Evolutionary conservation across 2,888 invertebrate genomes (phyloP).

Genomic region (Vanessa cardui): DNA sequence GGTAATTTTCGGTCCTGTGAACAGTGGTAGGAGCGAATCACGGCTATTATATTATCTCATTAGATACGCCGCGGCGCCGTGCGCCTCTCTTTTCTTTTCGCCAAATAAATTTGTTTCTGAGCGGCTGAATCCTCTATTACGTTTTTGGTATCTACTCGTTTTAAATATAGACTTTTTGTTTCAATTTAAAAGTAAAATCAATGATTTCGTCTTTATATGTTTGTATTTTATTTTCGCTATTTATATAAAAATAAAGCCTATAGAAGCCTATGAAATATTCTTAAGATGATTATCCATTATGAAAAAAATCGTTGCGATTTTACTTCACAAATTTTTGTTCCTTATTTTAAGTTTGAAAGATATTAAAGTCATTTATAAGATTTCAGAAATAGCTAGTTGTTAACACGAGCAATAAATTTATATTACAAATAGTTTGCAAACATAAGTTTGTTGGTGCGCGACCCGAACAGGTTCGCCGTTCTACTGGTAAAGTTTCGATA

Average conservation of each 20-base stretch:
- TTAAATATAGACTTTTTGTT: slow-evolving; percentile 33
- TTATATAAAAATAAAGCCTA: neutral
- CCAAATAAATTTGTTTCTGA: slow-evolving; percentile 75
- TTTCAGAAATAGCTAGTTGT: slow-evolving; percentile 42
- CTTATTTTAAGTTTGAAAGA: neutral
- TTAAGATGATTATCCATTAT: too few species aligned
- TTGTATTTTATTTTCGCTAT: neutral
- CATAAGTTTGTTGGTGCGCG: slow-evolving; percentile 76
- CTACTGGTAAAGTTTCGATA: slow-evolving; percentile 70
- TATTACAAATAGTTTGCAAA: slow-evolving; percentile 77
- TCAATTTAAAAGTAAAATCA: slow-evolving; percentile 4
- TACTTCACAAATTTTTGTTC: too few species aligned
- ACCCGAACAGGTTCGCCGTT: slow-evolving; percentile 66
- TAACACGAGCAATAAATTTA: slow-evolving; percentile 67
- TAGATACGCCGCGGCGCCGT: slow-evolving; percentile 73
- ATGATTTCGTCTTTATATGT: neutral
- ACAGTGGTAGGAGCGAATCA: slow-evolving; percentile 71
- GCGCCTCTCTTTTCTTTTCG: slow-evolving; percentile 65
- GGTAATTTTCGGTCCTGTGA: slow-evolving; percentile 73
- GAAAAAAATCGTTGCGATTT: too few species aligned
- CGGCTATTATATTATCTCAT: slow-evolving; percentile 82
- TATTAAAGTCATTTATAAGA: neutral
- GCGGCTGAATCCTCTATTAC: slow-evolving; percentile 67
- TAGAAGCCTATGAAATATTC: too few species aligned
- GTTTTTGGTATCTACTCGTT: slow-evolving; percentile 49